Percentiles rank a stretch among this genome's conserved stretches.
These are phyloP conservation scores for Vicugna pacos DNA, from an alignment of 2,113 vertebrate species.

Conservation along the genomic window DNA sequence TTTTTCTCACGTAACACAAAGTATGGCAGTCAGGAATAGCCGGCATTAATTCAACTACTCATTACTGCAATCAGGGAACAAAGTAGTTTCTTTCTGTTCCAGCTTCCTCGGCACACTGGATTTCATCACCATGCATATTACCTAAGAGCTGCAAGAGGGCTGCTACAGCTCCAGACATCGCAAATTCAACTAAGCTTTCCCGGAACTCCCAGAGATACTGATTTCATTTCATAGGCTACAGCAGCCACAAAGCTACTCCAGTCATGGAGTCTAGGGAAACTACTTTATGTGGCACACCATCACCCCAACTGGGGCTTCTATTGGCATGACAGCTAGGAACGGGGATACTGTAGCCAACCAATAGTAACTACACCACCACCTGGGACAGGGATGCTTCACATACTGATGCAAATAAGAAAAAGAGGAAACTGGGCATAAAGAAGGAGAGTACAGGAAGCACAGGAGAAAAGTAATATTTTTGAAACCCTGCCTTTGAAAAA, in stretches of 20 bases:
- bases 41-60: neutral
- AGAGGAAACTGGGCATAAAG: neutral
- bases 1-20: neutral
- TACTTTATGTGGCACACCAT: neutral
- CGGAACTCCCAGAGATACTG: neutral
- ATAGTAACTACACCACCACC: neutral
- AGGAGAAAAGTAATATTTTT: neutral
- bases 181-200: neutral
- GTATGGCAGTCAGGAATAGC: neutral
- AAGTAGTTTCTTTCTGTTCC: neutral
- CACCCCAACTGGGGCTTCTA: neutral
- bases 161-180: neutral
- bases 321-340: neutral
- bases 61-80: neutral
- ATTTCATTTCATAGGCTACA: neutral
- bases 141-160: neutral
- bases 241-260: neutral
- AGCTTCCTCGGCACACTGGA: neutral
- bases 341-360: neutral
- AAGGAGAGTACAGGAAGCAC: neutral
- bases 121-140: neutral
- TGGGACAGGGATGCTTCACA: neutral
- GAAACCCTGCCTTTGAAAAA: neutral
- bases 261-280: neutral
- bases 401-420: neutral